These are phyloP conservation scores for Enteromius treurensis DNA, from an alignment of 2,797 vertebrate genomes.

Conservation along the genomic window DNA sequence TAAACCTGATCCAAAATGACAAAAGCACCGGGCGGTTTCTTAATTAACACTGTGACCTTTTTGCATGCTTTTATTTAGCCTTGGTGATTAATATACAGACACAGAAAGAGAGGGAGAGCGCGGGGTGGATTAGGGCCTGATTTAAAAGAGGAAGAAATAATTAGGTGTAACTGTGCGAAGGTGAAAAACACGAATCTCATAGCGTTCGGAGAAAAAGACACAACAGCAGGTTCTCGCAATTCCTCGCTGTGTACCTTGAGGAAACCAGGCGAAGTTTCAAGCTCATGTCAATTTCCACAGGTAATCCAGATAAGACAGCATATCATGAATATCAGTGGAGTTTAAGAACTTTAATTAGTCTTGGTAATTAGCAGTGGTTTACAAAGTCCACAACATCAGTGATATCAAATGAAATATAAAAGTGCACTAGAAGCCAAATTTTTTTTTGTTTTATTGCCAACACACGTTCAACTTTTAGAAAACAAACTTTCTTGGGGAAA, in stretches of 20 bases:
- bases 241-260: not conserved
- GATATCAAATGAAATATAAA: constrained; percentile 29
- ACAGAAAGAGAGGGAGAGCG: constrained; percentile 24
- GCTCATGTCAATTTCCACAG: not conserved
- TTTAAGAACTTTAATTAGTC: constrained; percentile 19
- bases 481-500: not conserved
- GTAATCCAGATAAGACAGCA: constrained; percentile 27
- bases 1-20: constrained; percentile 56
- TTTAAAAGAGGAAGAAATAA: constrained; percentile 44
- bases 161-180: constrained; percentile 29
- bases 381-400: not conserved
- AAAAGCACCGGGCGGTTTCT: constrained; percentile 54
- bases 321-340: constrained; percentile 10
- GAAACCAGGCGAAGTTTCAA: constrained; percentile 26
- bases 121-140: constrained; percentile 20
- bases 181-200: constrained; percentile 23
- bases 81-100: constrained; percentile 59
- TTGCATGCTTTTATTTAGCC: constrained; percentile 54
- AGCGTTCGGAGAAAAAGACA: not conserved
- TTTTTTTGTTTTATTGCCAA: not conserved
- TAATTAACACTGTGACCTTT: constrained; percentile 68
- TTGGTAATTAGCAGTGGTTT: constrained; percentile 19
- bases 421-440: not conserved
- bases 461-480: not conserved
- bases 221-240: not conserved